Percentiles rank a stretch among this genome's conserved stretches.
Conservation (phyloP, 2,888 invertebrate species). For the Pogonocherus hispidulus region DNA sequence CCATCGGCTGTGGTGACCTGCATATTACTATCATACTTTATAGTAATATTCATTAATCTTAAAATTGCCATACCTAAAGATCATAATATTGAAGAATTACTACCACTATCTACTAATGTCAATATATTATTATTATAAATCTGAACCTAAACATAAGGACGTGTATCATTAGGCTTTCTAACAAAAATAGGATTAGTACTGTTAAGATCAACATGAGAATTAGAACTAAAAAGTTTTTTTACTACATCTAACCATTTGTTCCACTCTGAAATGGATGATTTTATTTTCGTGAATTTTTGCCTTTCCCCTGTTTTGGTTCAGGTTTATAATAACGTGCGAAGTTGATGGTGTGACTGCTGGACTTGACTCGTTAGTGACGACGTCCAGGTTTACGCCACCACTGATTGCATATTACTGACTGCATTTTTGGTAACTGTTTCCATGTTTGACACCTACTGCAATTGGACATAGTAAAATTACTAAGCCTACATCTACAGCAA, state of each 20-base stretch:
- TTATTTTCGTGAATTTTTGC: background rate
- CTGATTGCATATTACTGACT: background rate
- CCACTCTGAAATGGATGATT: background rate
- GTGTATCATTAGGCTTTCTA: conserved; percentile 20
- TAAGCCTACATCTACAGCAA: conserved; percentile 23
- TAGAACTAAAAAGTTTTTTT: background rate
- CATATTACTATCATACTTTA: conserved; percentile 7
- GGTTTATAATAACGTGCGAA: background rate
- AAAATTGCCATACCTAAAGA: background rate
- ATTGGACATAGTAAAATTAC: conserved; percentile 8
- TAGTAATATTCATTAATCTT: conserved; percentile 10
- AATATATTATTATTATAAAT: conserved; percentile 11
- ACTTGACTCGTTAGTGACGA: conserved; percentile 1
- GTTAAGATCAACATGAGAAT: too few species aligned
- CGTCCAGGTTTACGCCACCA: too few species aligned
- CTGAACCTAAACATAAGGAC: conserved; percentile 20
- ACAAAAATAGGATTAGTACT: conserved; percentile 21
- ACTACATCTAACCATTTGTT: conserved; percentile 1
- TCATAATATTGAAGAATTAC: conserved; percentile 16
- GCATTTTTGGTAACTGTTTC: background rate
- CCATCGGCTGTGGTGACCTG: background rate
- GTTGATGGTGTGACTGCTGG: conserved; percentile 2
- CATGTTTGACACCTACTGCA: conserved; percentile 16
- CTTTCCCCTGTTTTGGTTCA: background rate
- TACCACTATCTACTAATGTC: conserved; percentile 25